phyloP scores from a whole-genome alignment of 2,797 vertebrate species.

The Pyrocephalus nanus region DNA sequence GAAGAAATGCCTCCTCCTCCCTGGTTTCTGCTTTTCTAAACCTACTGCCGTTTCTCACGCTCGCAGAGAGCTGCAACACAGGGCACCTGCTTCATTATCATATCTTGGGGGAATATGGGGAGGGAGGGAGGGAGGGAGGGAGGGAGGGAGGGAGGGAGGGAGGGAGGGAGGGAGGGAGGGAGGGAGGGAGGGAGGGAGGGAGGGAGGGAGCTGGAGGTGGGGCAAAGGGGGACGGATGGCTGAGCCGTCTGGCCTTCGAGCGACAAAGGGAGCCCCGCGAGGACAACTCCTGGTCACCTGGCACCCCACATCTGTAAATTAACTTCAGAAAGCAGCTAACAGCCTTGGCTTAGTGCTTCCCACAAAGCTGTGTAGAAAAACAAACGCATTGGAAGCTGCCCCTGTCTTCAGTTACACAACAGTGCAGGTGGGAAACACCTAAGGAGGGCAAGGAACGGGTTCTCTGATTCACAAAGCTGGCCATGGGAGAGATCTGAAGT shows the following conservation, averaged over 20 bases:
- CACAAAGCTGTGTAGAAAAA: not conserved
- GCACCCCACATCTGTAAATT: slow-evolving; percentile 20
- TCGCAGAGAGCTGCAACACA: slow-evolving; percentile 83
- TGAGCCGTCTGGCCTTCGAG: not conserved
- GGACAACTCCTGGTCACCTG: not conserved
- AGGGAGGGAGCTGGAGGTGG: not conserved
- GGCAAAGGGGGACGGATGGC: not conserved
- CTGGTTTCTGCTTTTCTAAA: slow-evolving; percentile 70
- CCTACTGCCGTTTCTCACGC: slow-evolving; percentile 84
- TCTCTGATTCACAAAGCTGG: not conserved
- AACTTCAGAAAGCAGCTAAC: not conserved
- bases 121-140: not conserved
- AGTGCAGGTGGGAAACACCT: not conserved
- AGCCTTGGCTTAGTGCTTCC: not conserved
- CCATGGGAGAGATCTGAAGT: not conserved
- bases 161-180: not conserved
- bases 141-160: not conserved
- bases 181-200: not conserved
- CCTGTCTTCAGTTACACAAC: not conserved
- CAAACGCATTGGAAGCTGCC: not conserved
- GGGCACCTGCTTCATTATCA: slow-evolving; percentile 95
- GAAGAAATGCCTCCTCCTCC: slow-evolving; percentile 75
- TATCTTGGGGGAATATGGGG: slow-evolving; percentile 75
- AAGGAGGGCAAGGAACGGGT: not conserved
- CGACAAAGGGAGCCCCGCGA: not conserved